Evolutionary conservation across 2,797 vertebrate genomes (phyloP), one percentile per base, ranked within the genome.

Genomic region (Sebastes iracundus): DNA sequence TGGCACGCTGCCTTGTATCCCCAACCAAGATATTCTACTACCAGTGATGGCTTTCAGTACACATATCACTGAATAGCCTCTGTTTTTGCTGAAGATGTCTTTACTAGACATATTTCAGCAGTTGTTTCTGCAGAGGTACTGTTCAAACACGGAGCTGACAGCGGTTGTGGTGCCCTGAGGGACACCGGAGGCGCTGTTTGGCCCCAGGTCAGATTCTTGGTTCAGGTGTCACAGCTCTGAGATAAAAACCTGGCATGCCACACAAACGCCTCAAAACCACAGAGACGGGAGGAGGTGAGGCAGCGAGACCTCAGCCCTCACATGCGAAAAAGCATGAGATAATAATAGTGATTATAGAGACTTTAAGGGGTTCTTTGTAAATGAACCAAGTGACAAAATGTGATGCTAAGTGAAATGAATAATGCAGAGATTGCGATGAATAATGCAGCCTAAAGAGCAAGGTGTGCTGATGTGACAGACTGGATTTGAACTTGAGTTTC

Each of bases 211-310:
- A 90, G 59, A 80, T 73, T 77, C 74, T 74, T 60, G 74, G 84
- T 90, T 90, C 83, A 91, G 87, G 88, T 92, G 86, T 90, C 87
- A 90, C 85, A 64, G 79, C 88, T 75, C 83, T 79, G 88, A 86
- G 81, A 89, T 85, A 33, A 84, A 85, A 85, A 77, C 75, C 63
- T 80, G 70, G 75, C 80, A 82, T 87, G 77, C 72, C 71, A 78
- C 84, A 89, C 66, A 27, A 67, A 77, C 33, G 27, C 74, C 79
- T 85, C 82, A 81, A 90, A 92, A 86, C 79, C 86, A 59, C 86
- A 79, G 38, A 68, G 78, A 69, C 1, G 9, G 23, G 63, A 53
- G 52, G 35, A 56, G 72, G 27, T 14, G 55, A 78, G 16, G 71
- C 61, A 52, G 64, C 6, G 18, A 53, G 65, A 68, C 85, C 77